Conservation (phyloP, 2,888 invertebrate genomes). For the Neuroscelio doddi region DNA sequence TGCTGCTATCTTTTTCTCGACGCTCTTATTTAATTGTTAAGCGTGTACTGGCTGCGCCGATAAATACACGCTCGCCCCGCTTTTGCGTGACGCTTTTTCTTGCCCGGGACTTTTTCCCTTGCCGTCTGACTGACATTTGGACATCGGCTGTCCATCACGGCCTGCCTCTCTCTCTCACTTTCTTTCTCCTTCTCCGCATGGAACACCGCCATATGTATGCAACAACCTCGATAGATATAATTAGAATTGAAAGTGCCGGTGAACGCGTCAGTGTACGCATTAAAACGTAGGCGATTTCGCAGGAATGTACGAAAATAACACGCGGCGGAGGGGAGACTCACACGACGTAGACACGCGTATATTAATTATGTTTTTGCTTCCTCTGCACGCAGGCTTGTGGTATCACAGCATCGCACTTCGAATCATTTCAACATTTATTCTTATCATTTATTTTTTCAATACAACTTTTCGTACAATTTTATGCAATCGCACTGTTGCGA, state of each 20-base stretch:
- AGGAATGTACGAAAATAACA: slow-evolving; percentile 48
- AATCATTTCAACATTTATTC: no score
- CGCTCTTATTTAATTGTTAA: no score
- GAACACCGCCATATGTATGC: slow-evolving; percentile 43
- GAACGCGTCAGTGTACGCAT: slow-evolving; percentile 42
- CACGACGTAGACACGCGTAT: slow-evolving; percentile 33
- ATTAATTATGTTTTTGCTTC: slow-evolving; percentile 21
- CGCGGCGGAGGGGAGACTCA: slow-evolving; percentile 27
- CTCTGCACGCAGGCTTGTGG: no score
- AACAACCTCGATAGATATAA: slow-evolving; percentile 50
- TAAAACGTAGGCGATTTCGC: slow-evolving; percentile 49
- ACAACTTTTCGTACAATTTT: no score
- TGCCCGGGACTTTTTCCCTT: slow-evolving; percentile 28
- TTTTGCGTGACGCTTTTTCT: slow-evolving; percentile 29
- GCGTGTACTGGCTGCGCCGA: no score
- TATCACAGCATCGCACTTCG: no score
- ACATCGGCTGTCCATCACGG: slow-evolving; percentile 32
- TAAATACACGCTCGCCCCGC: no score
- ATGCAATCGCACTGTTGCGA: no score
- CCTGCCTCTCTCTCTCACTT: slow-evolving; percentile 22
- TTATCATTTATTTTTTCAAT: no score
- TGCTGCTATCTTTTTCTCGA: no score
- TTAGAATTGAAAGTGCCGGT: slow-evolving; percentile 56
- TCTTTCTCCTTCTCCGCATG: slow-evolving; percentile 22
- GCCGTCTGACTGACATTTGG: slow-evolving; percentile 44